These are phyloP conservation scores for Acronicta leporina DNA, from an alignment of 2,888 invertebrate species.

Conservation along the genomic window DNA sequence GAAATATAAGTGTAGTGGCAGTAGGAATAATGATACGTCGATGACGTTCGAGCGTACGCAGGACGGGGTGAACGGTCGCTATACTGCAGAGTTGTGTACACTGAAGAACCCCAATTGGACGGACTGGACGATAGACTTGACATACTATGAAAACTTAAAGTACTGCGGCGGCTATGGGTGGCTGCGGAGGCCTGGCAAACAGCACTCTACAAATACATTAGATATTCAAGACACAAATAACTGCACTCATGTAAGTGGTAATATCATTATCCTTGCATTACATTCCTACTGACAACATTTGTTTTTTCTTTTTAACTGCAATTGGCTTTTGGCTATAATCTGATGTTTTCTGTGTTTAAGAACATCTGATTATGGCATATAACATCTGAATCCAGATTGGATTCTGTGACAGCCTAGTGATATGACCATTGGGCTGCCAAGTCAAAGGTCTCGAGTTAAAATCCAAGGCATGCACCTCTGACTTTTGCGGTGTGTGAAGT, in stretches of 20 bases:
- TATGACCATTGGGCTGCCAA: no score
- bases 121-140: constrained; percentile 60
- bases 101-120: constrained; percentile 40
- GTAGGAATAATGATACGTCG: constrained; percentile 6
- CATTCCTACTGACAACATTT: no score
- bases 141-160: constrained; percentile 32
- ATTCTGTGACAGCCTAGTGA: no score
- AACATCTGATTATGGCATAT: no score
- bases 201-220: constrained; percentile 42
- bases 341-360: no score
- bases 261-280: not conserved
- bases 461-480: no score
- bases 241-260: constrained; percentile 72
- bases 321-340: no score
- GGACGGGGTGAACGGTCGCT: constrained; percentile 67
- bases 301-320: no score
- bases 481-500: no score
- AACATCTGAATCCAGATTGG: no score
- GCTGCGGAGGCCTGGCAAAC: constrained; percentile 2
- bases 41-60: constrained; percentile 57
- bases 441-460: no score
- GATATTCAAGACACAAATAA: constrained; percentile 43
- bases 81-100: constrained; percentile 68
- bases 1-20: constrained; percentile 60
- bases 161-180: constrained; percentile 12